A percentile compares a stretch with the other conserved stretches of the same genome.
Evolutionary conservation across 2,888 invertebrate genomes (phyloP).

Genomic region (Trichacis sp.): DNA sequence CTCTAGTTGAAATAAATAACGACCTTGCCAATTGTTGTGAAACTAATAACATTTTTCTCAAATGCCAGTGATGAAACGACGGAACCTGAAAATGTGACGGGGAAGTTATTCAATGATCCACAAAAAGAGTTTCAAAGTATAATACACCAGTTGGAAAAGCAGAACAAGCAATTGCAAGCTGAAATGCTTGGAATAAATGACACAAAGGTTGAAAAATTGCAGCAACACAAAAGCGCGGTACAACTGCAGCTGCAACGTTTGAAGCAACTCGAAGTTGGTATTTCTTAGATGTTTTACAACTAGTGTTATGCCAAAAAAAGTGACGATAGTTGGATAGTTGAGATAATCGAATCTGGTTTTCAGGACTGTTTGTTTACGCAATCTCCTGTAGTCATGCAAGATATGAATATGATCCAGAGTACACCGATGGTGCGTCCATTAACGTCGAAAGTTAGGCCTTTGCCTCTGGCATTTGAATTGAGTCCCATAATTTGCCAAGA

Average conservation of each 20-base stretch:
- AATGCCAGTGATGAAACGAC: slow-evolving; percentile 52
- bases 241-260: slow-evolving; percentile 77
- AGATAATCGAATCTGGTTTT: too few species aligned
- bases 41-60: not conserved
- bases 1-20: not conserved
- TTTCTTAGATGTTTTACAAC: too few species aligned
- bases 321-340: too few species aligned
- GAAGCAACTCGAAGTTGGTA: slow-evolving; percentile 74
- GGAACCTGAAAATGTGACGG: slow-evolving; percentile 8
- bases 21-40: not conserved
- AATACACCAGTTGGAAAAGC: slow-evolving; percentile 78
- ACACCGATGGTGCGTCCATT: slow-evolving; percentile 63
- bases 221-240: slow-evolving; percentile 75
- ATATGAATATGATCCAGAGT: slow-evolving; percentile 58
- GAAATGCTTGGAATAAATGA: slow-evolving; percentile 64
- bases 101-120: slow-evolving; percentile 70
- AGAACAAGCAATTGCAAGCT: slow-evolving; percentile 71
- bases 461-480: slow-evolving; percentile 63
- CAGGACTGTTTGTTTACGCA: slow-evolving; percentile 64
- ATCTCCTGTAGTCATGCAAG: slow-evolving; percentile 19
- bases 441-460: slow-evolving; percentile 54
- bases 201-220: slow-evolving; percentile 68
- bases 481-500: slow-evolving; percentile 64
- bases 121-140: slow-evolving; percentile 77
- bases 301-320: too few species aligned